A percentile compares a stretch with the other conserved stretches of the same genome.
Evolutionary conservation across 2,888 invertebrate genomes (phyloP).

Genomic region (Dryobota labecula): DNA sequence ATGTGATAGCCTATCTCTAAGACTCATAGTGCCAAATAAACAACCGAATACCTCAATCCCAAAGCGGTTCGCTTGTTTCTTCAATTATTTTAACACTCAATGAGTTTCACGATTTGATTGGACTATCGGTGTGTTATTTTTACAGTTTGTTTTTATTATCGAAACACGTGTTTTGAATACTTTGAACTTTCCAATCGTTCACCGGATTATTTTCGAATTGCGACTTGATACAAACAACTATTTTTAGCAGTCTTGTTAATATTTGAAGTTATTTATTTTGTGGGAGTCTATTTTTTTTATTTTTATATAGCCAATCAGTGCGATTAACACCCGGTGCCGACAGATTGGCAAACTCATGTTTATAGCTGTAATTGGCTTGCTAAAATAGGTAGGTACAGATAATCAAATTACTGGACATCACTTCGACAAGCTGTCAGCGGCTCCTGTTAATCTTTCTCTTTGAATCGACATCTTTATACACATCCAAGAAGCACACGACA

Average conservation of each 20-base stretch:
- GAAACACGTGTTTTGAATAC: constrained; percentile 32
- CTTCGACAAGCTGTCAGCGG: neutral
- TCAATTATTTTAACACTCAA: constrained; percentile 16
- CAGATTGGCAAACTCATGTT: neutral
- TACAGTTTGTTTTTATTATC: constrained; percentile 28
- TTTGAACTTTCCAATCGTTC: constrained; percentile 38
- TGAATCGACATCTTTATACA: too few species aligned
- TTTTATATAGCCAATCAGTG: neutral
- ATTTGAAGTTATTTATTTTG: neutral
- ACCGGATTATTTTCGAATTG: constrained; percentile 4
- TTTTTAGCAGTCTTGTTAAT: neutral
- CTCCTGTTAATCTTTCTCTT: too few species aligned
- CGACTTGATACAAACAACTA: neutral
- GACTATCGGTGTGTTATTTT: constrained; percentile 24
- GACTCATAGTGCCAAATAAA: neutral
- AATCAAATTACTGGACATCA: neutral
- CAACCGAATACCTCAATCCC: neutral
- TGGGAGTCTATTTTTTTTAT: neutral
- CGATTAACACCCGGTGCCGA: neutral
- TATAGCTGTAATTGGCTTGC: neutral
- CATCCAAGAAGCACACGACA: too few species aligned
- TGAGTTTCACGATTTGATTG: constrained; percentile 28
- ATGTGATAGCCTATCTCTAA: too few species aligned
- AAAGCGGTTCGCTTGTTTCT: neutral
- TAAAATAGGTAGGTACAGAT: neutral